Conservation (phyloP, 2,797 vertebrate species). For the Siniperca undulata region DNA sequence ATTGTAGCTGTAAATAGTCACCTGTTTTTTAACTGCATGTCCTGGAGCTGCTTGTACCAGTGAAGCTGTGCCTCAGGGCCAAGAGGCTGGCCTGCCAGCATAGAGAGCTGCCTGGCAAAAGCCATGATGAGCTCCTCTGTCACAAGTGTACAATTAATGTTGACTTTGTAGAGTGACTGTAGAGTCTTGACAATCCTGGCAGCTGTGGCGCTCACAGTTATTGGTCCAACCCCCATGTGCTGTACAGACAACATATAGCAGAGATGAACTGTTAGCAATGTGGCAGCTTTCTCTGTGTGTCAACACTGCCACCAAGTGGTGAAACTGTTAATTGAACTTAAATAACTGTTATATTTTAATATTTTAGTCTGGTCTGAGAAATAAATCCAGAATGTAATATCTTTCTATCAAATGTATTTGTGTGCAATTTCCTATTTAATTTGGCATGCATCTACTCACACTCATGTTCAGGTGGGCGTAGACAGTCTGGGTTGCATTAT, state of each 20-base stretch:
- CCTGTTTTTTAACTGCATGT: conserved; percentile 76
- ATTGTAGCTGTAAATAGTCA: conserved; percentile 53
- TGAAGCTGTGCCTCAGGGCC: conserved; percentile 54
- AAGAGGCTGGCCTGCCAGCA: conserved; percentile 51
- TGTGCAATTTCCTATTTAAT: not conserved
- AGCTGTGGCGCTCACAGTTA: conserved; percentile 62
- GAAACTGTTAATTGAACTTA: not conserved
- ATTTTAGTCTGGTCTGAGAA: not conserved
- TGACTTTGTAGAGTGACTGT: conserved; percentile 70
- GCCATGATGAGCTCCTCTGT: conserved; percentile 57
- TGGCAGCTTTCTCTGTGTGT: conserved; percentile 35
- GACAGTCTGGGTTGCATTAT: not conserved
- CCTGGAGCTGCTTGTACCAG: conserved; percentile 69
- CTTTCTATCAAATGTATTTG: not conserved
- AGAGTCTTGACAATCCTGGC: conserved; percentile 72
- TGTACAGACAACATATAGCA: conserved; percentile 64
- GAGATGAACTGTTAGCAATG: conserved; percentile 18
- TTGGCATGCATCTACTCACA: conserved; percentile 71
- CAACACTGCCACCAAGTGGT: conserved; percentile 83
- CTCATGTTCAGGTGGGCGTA: conserved; percentile 58
- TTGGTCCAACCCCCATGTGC: conserved; percentile 60
- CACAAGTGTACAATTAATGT: conserved; percentile 55
- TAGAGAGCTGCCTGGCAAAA: conserved; percentile 45
- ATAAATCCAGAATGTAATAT: not conserved
- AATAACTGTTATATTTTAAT: not conserved